Base-by-base conservation (phyloP, 2,888 invertebrate species). In the Drosophila pegasa region DNA sequence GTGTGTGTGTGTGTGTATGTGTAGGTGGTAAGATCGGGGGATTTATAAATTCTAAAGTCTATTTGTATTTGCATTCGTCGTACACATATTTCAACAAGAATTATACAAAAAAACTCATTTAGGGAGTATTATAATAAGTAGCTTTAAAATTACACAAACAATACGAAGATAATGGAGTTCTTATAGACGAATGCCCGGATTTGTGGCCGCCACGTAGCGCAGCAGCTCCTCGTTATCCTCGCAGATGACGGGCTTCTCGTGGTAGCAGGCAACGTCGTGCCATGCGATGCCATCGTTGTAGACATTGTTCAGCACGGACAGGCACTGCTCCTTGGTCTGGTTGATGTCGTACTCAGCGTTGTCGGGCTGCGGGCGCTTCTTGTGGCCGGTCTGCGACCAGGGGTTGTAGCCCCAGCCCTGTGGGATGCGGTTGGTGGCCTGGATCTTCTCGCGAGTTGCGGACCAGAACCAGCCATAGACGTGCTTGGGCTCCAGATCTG, bases 391-490 rank as follows among this genome's bases (percentile, higher is more conserved):
- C 90, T 95, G 95, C 2, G 97, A 97, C 97, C 97, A 97, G 12
- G 97, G 97, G 92, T 97, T 97, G 95, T 96, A 97, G 80, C 95
- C 95, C 92, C 92, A 92, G 16, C 92, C 92, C 71, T 90, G 91
- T 79, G 92, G 92, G 82, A 91, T 94, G 93, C 95, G 94, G 93
- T 96, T 96, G 85, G 97, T 97, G 43, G 97, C 95, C 43, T 96
- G 93, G 92, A 97, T 94, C 94, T 97, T 97, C 92, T 96, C 97
- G 67, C 97, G 95, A 89, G 96, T 97, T 48, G 97, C 96, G 18
- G 97, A 97, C 97, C 97, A 98, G 94, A 97, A 97, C 97, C 97
- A 98, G 45, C 97, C 97, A 89, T 95, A 95, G 74, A 97, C 88
- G 89, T 94, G 95, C 93, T 97, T 97, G 71, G 97, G 97, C 91